Evolutionary conservation across 2,797 vertebrate genomes (phyloP).

Genomic region (Rhyacichthys aspro): DNA sequence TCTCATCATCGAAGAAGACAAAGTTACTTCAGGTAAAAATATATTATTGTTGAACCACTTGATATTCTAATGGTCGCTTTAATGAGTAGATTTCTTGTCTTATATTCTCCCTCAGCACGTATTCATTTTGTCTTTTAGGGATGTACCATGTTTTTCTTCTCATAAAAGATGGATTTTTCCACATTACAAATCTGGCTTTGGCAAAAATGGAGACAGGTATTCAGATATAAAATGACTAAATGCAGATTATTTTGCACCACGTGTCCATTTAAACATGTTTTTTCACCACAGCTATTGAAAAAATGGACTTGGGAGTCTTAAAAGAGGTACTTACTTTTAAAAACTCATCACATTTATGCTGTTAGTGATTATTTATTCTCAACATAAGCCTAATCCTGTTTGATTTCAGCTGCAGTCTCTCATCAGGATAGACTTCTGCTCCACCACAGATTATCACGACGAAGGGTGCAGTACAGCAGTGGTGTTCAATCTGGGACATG

Average conservation of each 20-base stretch:
- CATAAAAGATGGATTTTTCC: slow-evolving; percentile 86
- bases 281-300: slow-evolving; percentile 82
- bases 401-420: slow-evolving; percentile 84
- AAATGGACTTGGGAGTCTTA: slow-evolving; percentile 80
- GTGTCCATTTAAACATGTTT: slow-evolving; percentile 1
- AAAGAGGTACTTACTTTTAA: slow-evolving; percentile 78
- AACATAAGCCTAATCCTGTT: slow-evolving; percentile 6
- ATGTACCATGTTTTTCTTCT: slow-evolving; percentile 87
- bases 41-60: not conserved
- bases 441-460: slow-evolving; percentile 82
- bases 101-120: too few species aligned
- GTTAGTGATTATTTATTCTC: not conserved
- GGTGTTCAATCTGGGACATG: slow-evolving; percentile 73
- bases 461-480: slow-evolving; percentile 82
- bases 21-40: slow-evolving; percentile 74
- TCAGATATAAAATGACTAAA: not conserved
- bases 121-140: slow-evolving; percentile 72
- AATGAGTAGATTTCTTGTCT: not conserved
- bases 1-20: slow-evolving; percentile 83
- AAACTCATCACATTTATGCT: not conserved
- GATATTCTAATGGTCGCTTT: not conserved
- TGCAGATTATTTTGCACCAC: not conserved
- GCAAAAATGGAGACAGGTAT: slow-evolving; percentile 87
- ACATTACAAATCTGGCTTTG: slow-evolving; percentile 87
- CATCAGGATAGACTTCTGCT: slow-evolving; percentile 86